Evolutionary conservation across 1,140 invertebrate genomes (phyloP).

Genomic region (Penaeus indicus): DNA sequence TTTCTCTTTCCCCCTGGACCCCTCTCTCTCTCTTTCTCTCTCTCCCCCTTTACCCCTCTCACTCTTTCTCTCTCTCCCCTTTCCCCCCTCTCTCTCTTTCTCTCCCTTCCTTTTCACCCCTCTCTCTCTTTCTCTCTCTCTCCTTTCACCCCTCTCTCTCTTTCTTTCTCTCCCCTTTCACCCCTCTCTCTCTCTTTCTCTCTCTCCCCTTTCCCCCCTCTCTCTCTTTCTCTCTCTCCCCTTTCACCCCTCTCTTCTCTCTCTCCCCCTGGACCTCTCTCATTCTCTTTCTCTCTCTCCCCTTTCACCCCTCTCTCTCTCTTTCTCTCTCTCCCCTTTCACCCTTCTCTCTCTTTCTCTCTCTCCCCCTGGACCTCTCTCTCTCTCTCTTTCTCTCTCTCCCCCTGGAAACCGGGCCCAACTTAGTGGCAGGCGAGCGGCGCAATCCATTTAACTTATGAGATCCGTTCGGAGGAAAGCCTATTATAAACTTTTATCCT

Average conservation of each 20-base stretch:
- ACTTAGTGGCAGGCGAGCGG: conserved; percentile 60
- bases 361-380: neutral
- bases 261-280: neutral
- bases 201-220: neutral
- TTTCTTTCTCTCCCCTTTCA: conserved; percentile 1
- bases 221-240: neutral
- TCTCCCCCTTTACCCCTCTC: too few species aligned
- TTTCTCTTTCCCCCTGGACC: neutral
- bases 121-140: neutral
- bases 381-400: neutral
- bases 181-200: neutral
- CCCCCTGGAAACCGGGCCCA: conserved; percentile 45
- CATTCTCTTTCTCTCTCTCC: conserved; percentile 1
- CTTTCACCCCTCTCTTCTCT: neutral
- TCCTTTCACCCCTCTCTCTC: neutral
- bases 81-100: neutral
- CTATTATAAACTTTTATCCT: conserved; percentile 66
- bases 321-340: neutral
- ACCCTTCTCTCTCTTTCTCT: neutral
- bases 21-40: neutral
- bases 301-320: neutral
- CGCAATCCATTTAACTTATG: conserved; percentile 66
- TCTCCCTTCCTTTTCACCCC: neutral
- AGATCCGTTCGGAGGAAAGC: conserved; percentile 64
- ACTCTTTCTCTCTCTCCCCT: neutral